These are phyloP conservation scores for Etia nguti DNA, from an alignment of 2,113 vertebrate genomes.

Conservation along the genomic window DNA sequence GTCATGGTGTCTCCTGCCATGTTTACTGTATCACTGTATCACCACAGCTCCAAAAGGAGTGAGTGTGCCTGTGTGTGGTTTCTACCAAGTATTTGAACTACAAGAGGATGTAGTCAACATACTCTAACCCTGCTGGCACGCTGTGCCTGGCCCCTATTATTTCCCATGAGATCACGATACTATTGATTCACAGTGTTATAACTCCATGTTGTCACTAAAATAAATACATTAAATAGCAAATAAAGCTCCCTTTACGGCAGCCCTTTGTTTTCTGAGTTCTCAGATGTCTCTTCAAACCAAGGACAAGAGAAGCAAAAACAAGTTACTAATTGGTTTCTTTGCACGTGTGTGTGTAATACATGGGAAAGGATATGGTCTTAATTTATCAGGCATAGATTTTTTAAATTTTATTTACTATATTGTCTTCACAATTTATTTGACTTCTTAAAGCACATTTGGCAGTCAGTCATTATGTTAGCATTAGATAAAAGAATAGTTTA, in stretches of 20 bases:
- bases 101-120: not conserved
- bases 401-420: not conserved
- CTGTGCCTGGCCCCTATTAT: not conserved
- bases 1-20: not conserved
- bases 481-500: not conserved
- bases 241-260: conserved; percentile 18
- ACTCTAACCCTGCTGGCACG: not conserved
- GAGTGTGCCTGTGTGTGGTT: not conserved
- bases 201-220: conserved; percentile 14
- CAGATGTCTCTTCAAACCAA: conserved; percentile 1
- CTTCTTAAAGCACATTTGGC: rapidly evolving
- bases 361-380: not conserved
- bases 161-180: not conserved
- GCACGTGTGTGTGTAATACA: too few species aligned
- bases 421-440: not conserved
- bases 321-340: not conserved
- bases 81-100: not conserved
- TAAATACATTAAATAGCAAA: conserved; percentile 23
- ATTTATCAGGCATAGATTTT: not conserved
- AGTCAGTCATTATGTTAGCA: not conserved
- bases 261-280: not conserved
- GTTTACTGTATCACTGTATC: not conserved
- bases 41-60: not conserved
- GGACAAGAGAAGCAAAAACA: not conserved
- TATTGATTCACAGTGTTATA: conserved; percentile 35